Evolutionary conservation across 2,797 vertebrate species (phyloP).

Genomic region (Poecile montanus): DNA sequence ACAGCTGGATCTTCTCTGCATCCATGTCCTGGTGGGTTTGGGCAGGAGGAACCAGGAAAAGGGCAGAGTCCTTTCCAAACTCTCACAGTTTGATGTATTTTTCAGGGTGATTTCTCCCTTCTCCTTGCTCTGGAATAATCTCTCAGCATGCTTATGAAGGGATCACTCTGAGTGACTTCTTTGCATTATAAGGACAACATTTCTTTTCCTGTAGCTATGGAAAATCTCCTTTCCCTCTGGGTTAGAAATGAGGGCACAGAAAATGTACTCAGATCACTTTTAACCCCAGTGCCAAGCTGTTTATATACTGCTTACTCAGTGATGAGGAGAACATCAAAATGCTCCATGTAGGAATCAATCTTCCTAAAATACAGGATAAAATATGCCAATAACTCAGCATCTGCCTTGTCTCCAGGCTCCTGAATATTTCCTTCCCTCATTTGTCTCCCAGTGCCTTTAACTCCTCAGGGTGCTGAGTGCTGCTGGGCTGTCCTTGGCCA

Average conservation of each 20-base stretch:
- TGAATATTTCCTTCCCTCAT: background rate
- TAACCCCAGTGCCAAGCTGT: background rate
- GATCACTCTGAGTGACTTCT: background rate
- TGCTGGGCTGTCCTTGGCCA: background rate
- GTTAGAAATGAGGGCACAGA: background rate
- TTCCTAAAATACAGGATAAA: background rate
- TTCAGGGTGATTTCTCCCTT: background rate
- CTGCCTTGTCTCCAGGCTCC: background rate
- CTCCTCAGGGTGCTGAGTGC: background rate
- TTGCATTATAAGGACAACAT: background rate
- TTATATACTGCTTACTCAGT: background rate
- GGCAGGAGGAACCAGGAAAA: background rate
- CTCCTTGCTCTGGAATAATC: background rate
- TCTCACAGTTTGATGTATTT: rapidly evolving
- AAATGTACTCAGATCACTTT: background rate
- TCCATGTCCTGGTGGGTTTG: background rate
- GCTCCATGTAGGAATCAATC: background rate
- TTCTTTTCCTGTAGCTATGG: background rate
- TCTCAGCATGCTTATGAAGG: background rate
- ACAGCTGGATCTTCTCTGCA: background rate
- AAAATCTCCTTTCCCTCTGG: background rate
- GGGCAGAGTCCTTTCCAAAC: background rate
- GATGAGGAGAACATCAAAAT: background rate
- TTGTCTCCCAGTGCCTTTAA: background rate
- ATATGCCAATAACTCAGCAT: background rate